Percentiles rank a stretch among this genome's conserved stretches.
These are phyloP conservation scores for Cerceris ruficornis DNA, from an alignment of 2,888 invertebrate species.

Conservation along the genomic window DNA sequence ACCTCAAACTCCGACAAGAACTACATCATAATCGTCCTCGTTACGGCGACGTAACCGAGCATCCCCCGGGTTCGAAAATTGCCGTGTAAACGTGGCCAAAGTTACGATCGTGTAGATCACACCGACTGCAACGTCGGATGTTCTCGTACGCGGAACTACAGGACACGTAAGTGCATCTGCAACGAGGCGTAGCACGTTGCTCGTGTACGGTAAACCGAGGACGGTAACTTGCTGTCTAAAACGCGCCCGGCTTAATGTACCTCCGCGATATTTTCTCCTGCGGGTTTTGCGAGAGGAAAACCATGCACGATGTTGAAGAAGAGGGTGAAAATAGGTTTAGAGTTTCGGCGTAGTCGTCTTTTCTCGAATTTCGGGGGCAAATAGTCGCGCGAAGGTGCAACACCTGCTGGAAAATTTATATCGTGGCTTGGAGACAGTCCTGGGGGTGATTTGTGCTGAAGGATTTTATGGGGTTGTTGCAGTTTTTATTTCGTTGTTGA, in stretches of 20 bases:
- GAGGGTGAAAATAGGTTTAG: too few species aligned
- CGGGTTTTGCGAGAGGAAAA: neutral
- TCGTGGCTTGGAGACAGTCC: neutral
- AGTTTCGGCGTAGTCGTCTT: too few species aligned
- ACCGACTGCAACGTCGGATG: neutral
- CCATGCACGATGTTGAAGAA: neutral
- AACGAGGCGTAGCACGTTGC: conserved; percentile 3
- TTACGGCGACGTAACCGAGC: conserved; percentile 22
- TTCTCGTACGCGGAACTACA: neutral
- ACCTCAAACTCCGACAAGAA: too few species aligned
- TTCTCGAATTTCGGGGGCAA: neutral
- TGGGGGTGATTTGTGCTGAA: neutral
- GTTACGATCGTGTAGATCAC: conserved; percentile 1
- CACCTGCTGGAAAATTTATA: neutral
- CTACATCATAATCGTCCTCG: neutral
- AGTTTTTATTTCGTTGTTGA: neutral
- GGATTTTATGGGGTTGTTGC: neutral
- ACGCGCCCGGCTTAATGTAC: conserved; percentile 8
- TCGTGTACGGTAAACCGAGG: conserved; percentile 15
- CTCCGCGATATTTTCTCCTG: conserved; percentile 11
- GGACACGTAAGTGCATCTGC: conserved; percentile 3
- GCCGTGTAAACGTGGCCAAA: conserved; percentile 13
- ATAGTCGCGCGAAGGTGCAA: neutral
- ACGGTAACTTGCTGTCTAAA: conserved; percentile 1
- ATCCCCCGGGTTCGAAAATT: conserved; percentile 17